A percentile compares a stretch with the other conserved stretches of the same genome.
phyloP scores from a whole-genome alignment of 2,888 invertebrate species.

The Nymphalis c-album region DNA sequence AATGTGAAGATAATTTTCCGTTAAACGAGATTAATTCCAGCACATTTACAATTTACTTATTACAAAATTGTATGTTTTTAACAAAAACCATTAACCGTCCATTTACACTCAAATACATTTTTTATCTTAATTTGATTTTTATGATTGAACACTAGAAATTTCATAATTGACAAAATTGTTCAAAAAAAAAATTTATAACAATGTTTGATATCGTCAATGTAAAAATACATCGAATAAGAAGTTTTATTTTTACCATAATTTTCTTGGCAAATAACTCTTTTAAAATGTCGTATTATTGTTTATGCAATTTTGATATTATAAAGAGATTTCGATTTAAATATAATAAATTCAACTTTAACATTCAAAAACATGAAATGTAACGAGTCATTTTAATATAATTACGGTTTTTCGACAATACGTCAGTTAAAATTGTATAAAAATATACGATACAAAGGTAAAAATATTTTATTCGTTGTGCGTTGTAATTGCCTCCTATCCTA shows the following conservation, averaged over 20 bases:
- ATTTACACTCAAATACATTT: constrained; percentile 1
- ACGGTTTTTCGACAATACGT: constrained; percentile 76
- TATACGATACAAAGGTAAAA: constrained; percentile 66
- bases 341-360: background rate
- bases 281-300: background rate
- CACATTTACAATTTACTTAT: constrained; percentile 19
- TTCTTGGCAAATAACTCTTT: background rate
- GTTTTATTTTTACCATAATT: background rate
- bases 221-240: background rate
- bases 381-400: constrained; percentile 51
- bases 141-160: background rate
- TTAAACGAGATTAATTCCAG: constrained; percentile 21
- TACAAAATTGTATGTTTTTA: constrained; percentile 9
- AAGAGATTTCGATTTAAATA: background rate
- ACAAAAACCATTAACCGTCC: background rate
- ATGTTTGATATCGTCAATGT: background rate
- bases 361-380: background rate
- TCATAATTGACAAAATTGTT: background rate
- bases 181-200: background rate
- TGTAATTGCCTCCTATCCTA: constrained; percentile 40
- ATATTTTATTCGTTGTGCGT: constrained; percentile 46
- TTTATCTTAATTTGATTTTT: background rate
- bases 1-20: constrained; percentile 25
- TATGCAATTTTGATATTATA: background rate
- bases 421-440: constrained; percentile 75